phyloP scores from a whole-genome alignment of 2,888 invertebrate species.

The Phorcus lineatus region DNA sequence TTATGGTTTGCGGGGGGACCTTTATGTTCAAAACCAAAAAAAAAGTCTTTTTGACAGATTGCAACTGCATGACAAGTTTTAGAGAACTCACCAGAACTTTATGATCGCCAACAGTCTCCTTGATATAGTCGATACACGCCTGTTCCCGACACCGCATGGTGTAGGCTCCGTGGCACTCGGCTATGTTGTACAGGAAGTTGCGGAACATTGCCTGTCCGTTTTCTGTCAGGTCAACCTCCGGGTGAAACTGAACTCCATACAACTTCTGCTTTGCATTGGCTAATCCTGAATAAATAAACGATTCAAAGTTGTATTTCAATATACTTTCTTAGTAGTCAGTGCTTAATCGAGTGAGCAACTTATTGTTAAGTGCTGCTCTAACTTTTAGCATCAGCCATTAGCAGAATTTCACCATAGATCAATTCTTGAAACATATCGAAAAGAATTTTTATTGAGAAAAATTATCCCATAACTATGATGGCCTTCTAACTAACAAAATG shows the following conservation, averaged over 20 bases:
- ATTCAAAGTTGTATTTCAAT: neutral
- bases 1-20: too few species aligned
- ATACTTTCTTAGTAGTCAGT: neutral
- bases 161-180: conserved; percentile 89
- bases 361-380: too few species aligned
- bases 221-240: conserved; percentile 95
- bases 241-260: conserved; percentile 97
- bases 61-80: too few species aligned
- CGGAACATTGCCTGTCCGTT: conserved; percentile 93
- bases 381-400: too few species aligned
- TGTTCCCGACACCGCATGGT: conserved; percentile 91
- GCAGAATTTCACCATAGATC: too few species aligned
- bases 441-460: too few species aligned
- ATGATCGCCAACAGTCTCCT: conserved; percentile 89
- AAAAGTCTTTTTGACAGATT: too few species aligned
- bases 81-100: conserved; percentile 89
- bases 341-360: neutral
- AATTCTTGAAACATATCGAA: too few species aligned
- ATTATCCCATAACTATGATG: too few species aligned
- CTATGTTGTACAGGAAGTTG: conserved; percentile 95
- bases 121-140: conserved; percentile 93
- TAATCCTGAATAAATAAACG: conserved; percentile 80
- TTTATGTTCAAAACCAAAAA: too few species aligned
- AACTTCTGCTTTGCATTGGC: conserved; percentile 89
- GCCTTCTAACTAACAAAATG: too few species aligned